Conservation (phyloP, 2,113 vertebrate genomes). For the Sitta europaea region DNA sequence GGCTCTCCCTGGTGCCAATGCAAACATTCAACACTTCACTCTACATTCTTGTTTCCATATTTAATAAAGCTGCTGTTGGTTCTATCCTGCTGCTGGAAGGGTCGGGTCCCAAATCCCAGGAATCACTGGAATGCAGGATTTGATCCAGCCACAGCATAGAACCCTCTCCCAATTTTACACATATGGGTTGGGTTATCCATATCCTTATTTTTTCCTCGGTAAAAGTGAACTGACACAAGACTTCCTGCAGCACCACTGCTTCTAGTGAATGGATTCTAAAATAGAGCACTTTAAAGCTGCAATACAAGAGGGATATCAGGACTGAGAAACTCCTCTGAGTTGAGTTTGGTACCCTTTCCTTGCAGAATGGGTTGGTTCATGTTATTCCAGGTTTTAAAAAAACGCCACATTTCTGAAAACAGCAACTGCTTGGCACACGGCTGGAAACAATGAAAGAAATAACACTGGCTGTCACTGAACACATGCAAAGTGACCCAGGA, state of each 20-base stretch:
- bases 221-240: constrained; percentile 18
- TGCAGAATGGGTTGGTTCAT: not conserved
- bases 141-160: constrained; percentile 65
- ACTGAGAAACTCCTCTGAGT: not conserved
- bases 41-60: not conserved
- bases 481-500: not conserved
- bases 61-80: constrained; percentile 56
- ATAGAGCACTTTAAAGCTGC: constrained; percentile 79
- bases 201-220: not conserved
- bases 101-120: constrained; percentile 33
- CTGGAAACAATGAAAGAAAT: not conserved
- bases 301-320: constrained; percentile 70
- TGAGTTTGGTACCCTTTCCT: not conserved
- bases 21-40: constrained; percentile 26
- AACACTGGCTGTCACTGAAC: not conserved
- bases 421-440: not conserved
- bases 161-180: constrained; percentile 16
- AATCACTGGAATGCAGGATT: constrained; percentile 42
- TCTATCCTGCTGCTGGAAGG: constrained; percentile 66
- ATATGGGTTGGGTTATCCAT: not conserved
- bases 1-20: constrained; percentile 14
- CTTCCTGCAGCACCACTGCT: constrained; percentile 67
- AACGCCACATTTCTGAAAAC: not conserved
- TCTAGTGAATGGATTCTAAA: constrained; percentile 62
- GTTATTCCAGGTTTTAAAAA: constrained; percentile 44